phyloP scores from a whole-genome alignment of 2,888 invertebrate species.

The Stomorhina lunata region DNA sequence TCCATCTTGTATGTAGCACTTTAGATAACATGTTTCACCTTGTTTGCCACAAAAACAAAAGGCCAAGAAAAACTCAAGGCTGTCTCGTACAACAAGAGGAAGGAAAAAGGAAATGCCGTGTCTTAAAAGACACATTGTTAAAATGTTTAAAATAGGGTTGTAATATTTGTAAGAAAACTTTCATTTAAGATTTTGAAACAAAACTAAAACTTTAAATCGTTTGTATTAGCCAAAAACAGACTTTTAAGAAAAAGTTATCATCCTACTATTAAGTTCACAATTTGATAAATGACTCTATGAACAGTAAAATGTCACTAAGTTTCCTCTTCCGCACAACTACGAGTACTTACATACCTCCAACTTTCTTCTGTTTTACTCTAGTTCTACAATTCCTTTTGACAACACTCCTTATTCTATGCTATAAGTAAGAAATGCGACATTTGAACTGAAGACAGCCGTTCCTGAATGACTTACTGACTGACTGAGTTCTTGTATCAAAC shows the following conservation, averaged over 20 bases:
- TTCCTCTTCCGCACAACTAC: neutral
- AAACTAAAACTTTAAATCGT: no score
- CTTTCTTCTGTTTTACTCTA: neutral
- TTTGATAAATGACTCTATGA: constrained; percentile 68
- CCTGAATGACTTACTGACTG: neutral
- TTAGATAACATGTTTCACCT: constrained; percentile 60
- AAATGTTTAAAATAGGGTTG: no score
- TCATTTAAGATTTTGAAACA: no score
- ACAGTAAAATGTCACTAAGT: constrained; percentile 61
- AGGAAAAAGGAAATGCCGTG: constrained; percentile 7
- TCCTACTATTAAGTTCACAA: constrained; percentile 41
- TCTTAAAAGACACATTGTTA: constrained; percentile 45
- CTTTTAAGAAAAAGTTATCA: no score
- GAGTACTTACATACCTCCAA: neutral
- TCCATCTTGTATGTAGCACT: constrained; percentile 26
- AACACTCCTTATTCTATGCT: neutral
- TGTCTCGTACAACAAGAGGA: neutral
- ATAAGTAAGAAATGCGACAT: neutral
- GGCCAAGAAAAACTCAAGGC: constrained; percentile 23
- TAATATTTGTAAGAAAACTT: no score
- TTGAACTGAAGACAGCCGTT: neutral
- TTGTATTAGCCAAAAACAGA: no score
- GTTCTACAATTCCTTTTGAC: neutral
- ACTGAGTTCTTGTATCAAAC: constrained; percentile 35
- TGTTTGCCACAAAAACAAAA: constrained; percentile 13